Base-by-base conservation (phyloP, 2,888 invertebrate species). In the Antitype chi region DNA sequence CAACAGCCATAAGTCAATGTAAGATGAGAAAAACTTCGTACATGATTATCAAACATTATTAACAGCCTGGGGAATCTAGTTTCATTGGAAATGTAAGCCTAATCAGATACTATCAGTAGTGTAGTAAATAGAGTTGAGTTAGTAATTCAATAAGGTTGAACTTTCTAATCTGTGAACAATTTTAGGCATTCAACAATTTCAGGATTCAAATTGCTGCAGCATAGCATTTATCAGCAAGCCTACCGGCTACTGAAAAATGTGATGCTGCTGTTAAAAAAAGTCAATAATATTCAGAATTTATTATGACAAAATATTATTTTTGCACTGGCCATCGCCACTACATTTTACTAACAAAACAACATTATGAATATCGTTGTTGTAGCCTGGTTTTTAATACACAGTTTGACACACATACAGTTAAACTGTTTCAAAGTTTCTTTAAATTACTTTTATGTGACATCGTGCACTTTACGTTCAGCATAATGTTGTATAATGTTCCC, bases 271-370 rank as follows among this genome's bases (percentile, higher is more conserved):
- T n/a, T n/a, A 47, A 70, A 32, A 74, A 32, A 1, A 17, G 11
- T 20, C 25, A 38, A 49, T 20, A 32, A 9, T 47, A 15, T 55
- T 25, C 7, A 49, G 13, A 25, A 63, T 63, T 55, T 55, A 63
- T 17, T 75, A 8, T 25, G 32, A 49, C 57, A 49, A 64, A 25
- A 64, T 64, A 76, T 25, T 55, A 47, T 75, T 75, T 74, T 63
- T 76, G 47, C 55, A 75, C 8, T 63, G 47, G 11, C 25, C 1
- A 2, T 32, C 17, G 38, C 17, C 11, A 13, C 52, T 43, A 28
- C 1, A 25, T 75, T 52, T n/a, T 47, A 32, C 8, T 9, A 25
- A 73, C 47, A 57, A 62, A 32, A 62, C 62, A 9, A n/a, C n/a
- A 23, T 32, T 15, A 6, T 74, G 20, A 15, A 28, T 60, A 47